phyloP scores from a whole-genome alignment of 2,888 invertebrate genomes.

The Halictus quadricinctus region DNA sequence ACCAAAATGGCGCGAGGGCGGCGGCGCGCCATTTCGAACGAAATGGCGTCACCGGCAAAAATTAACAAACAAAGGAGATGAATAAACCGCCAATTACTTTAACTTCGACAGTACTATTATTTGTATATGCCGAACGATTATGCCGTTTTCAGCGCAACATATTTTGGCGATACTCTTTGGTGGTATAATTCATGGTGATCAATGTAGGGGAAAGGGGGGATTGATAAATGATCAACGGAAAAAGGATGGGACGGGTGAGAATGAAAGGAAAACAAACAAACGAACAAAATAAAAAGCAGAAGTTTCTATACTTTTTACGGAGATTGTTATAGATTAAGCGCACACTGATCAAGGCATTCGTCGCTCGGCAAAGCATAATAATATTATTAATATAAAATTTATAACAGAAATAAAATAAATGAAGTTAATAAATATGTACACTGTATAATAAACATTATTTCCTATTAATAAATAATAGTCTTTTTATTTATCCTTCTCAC shows the following conservation, averaged over 20 bases:
- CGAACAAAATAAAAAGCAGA: conserved; percentile 77
- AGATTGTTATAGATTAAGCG: conserved; percentile 82
- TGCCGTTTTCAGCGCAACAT: conserved; percentile 82
- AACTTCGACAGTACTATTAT: conserved; percentile 82
- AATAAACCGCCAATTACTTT: conserved; percentile 82
- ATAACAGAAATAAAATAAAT: conserved; percentile 82
- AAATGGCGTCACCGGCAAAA: conserved; percentile 54
- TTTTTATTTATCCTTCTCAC: conserved; percentile 48
- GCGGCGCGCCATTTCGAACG: conserved; percentile 60
- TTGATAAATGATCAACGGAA: conserved; percentile 23
- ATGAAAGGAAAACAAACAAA: conserved; percentile 67
- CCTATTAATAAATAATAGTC: conserved; percentile 79
- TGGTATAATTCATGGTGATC: conserved; percentile 75
- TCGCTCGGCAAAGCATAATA: conserved; percentile 82
- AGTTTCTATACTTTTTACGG: conserved; percentile 82
- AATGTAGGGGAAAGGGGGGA: conserved; percentile 62
- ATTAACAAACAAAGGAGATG: conserved; percentile 61
- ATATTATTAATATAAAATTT: conserved; percentile 82
- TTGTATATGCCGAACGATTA: conserved; percentile 82
- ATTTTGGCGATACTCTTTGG: conserved; percentile 81
- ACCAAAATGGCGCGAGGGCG: conserved; percentile 52
- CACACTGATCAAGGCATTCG: conserved; percentile 82
- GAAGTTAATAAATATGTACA: conserved; percentile 82
- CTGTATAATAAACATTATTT: conserved; percentile 83
- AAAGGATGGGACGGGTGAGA: conserved; percentile 30